Evolutionary conservation across 2,797 vertebrate species (phyloP).

Genomic region (Leuciscus waleckii): DNA sequence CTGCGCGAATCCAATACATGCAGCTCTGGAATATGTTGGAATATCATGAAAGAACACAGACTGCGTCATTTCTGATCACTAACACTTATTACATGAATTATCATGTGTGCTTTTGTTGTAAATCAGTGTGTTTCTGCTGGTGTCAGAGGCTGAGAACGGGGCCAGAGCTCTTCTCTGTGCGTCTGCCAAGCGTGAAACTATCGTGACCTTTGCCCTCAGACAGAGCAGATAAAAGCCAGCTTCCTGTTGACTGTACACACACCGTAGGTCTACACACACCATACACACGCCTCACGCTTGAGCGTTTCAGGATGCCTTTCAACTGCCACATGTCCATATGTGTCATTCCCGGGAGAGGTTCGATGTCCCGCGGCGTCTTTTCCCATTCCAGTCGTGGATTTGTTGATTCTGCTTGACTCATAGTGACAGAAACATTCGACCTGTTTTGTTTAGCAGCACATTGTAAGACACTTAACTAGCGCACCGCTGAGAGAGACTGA

Average conservation of each 20-base stretch:
- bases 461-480: conserved; percentile 35
- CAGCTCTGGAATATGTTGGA: conserved; percentile 6
- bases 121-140: not conserved
- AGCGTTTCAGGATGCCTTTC: not conserved
- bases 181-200: conserved; percentile 25
- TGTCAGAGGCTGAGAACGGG: conserved; percentile 25
- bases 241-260: conserved; percentile 57
- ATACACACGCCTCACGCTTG: not conserved
- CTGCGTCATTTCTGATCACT: not conserved
- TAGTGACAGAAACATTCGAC: conserved; percentile 22
- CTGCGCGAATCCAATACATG: too few species aligned
- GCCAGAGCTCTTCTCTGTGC: conserved; percentile 34
- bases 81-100: not conserved
- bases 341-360: conserved; percentile 26
- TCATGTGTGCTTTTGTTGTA: conserved; percentile 33
- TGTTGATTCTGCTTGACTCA: conserved; percentile 35
- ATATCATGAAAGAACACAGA: not conserved
- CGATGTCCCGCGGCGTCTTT: conserved; percentile 34
- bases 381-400: not conserved
- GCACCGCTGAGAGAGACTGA: conserved; percentile 1
- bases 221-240: conserved; percentile 50
- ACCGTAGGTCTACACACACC: conserved; percentile 14
- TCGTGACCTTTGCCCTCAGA: conserved; percentile 32
- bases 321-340: conserved; percentile 33
- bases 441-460: conserved; percentile 39